These are phyloP conservation scores for Tryphoninae sp. DNA, from an alignment of 2,888 invertebrate species.

Conservation along the genomic window DNA sequence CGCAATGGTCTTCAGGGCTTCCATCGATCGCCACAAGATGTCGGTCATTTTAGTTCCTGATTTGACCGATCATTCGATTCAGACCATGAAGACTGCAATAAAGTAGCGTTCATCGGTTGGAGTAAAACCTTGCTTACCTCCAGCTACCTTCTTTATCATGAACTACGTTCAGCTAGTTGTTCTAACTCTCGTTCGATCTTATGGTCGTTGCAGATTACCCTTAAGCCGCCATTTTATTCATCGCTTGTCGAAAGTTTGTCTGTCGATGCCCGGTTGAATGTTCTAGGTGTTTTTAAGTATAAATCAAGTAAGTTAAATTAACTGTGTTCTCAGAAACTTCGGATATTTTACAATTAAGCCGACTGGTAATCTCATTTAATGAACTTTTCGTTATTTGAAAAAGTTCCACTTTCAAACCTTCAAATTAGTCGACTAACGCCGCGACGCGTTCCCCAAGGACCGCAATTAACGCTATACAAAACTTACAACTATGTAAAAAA, in stretches of 20 bases:
- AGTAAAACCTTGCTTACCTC: too few relatives aligned
- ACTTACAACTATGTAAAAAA: neutral
- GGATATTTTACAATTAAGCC: neutral
- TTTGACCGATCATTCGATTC: too few relatives aligned
- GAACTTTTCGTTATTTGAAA: neutral
- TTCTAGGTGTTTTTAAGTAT: constrained; percentile 29
- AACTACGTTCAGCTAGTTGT: too few relatives aligned
- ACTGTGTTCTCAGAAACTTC: neutral
- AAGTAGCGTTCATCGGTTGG: too few relatives aligned
- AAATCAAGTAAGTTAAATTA: constrained; percentile 32
- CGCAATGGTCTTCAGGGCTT: too few relatives aligned
- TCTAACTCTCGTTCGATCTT: too few relatives aligned
- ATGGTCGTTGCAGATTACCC: neutral
- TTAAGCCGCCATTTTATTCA: constrained; percentile 50
- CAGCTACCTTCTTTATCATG: too few relatives aligned
- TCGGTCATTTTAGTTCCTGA: too few relatives aligned
- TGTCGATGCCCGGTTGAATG: constrained; percentile 43
- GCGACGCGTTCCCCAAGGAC: constrained; percentile 43
- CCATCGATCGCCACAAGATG: too few relatives aligned
- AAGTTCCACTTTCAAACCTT: neutral
- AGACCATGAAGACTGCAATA: too few relatives aligned
- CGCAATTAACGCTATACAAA: constrained; percentile 1
- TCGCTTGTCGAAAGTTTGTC: constrained; percentile 45
- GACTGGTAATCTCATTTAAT: neutral
- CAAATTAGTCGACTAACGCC: constrained; percentile 42